These are phyloP conservation scores for Sphaeramia orbicularis DNA, from an alignment of 2,797 vertebrate species.

Conservation along the genomic window DNA sequence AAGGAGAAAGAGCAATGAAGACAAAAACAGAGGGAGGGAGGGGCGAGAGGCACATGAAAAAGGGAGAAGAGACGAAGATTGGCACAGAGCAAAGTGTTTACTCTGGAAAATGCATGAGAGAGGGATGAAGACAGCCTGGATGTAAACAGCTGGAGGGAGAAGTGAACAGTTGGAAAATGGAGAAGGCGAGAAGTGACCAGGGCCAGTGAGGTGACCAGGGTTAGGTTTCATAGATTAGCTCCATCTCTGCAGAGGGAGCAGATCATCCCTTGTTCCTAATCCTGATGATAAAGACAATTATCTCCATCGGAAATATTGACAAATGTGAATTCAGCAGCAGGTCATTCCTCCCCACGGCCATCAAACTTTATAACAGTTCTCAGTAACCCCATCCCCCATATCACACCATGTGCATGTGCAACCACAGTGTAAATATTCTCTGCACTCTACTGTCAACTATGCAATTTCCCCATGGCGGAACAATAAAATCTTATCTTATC, in stretches of 20 bases:
- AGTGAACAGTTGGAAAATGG: constrained; percentile 70
- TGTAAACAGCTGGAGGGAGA: constrained; percentile 77
- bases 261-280: constrained; percentile 49
- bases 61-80: constrained; percentile 39
- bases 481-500: too few relatives aligned
- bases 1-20: constrained; percentile 51
- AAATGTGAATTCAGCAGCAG: constrained; percentile 55
- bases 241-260: constrained; percentile 48
- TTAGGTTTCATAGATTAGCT: constrained; percentile 75
- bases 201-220: constrained; percentile 41
- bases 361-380: neutral
- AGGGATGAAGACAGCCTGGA: constrained; percentile 40
- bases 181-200: constrained; percentile 47
- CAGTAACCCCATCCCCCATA: constrained; percentile 16
- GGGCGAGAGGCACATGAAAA: constrained; percentile 20
- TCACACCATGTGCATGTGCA: too few relatives aligned
- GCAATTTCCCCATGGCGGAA: too few relatives aligned
- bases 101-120: constrained; percentile 67
- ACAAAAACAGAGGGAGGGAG: constrained; percentile 32
- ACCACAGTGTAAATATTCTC: too few relatives aligned
- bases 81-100: constrained; percentile 72
- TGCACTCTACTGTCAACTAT: too few relatives aligned
- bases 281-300: constrained; percentile 40
- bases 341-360: neutral
- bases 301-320: constrained; percentile 61